Base-by-base conservation (phyloP, 1,140 invertebrate species). In the Papilio dardanus region DNA sequence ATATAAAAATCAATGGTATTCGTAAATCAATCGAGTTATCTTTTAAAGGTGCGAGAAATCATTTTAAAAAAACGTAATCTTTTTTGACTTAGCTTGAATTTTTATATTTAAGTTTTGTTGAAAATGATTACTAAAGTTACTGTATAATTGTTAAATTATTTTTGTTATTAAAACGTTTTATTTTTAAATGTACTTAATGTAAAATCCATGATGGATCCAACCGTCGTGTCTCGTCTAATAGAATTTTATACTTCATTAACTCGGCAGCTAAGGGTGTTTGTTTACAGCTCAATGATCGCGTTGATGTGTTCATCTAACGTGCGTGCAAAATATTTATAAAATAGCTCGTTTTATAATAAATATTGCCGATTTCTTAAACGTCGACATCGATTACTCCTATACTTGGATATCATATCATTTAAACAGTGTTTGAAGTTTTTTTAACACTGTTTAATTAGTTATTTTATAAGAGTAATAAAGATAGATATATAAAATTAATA, bases 241-340 rank as follows among this genome's bases (percentile, higher is more conserved):
- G 8, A 42, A 68, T 68, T 35, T 68, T 68, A 68, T 42, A 68
- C 66, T 68, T 68, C 66, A 37, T 68, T 68, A 68, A 68, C 19
- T 24, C 33, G 7, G 30, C 35, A 68, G 16, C 31, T 66, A 33
- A 67, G 30, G 65, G 33, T 40, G 33, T 68, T 68, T 68, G 35
- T 68, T 40, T 24, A 68, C 66, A 42, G 35, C 19, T 3, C 66
- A 68, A 24, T 68, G 66, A 68, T 68, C 31, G 40, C n/a, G 33
- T 37, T 40, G 35, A 68, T 68, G 66, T 40, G 33, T 68, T 68
- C 12, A 68, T 40, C 2, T 35, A 68, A 37, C 33, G 33, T 68
- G 33, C 35, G 66, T 68, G 10, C 10, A 21, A 21, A 40, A 24
- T 14, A 40, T 68, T 40, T 35, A 58, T 58, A 58, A 58, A 58